These are phyloP conservation scores for Erethizon dorsatum DNA, from an alignment of 2,797 vertebrate species.

Conservation along the genomic window DNA sequence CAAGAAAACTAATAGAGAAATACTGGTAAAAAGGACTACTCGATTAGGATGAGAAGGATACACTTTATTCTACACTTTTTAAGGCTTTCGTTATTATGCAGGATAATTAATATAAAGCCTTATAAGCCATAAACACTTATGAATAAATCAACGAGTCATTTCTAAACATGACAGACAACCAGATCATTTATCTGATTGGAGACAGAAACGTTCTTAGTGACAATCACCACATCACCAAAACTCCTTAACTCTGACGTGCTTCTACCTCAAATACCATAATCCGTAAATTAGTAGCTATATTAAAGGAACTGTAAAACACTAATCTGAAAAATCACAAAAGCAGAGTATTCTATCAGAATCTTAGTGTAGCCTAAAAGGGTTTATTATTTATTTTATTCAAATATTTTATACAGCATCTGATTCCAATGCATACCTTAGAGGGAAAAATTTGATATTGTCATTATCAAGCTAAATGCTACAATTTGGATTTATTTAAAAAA, in stretches of 20 bases:
- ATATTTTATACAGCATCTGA: constrained; percentile 65
- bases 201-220: background rate
- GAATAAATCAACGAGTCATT: constrained; percentile 13
- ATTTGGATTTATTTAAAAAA: constrained; percentile 48
- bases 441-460: constrained; percentile 59
- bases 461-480: constrained; percentile 62
- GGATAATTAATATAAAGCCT: background rate
- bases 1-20: background rate
- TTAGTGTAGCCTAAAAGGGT: constrained; percentile 52
- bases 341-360: constrained; percentile 66
- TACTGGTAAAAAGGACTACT: constrained; percentile 14
- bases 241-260: constrained; percentile 10
- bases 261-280: constrained; percentile 48
- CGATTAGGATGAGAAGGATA: background rate
- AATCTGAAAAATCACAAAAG: constrained; percentile 60
- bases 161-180: background rate
- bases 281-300: constrained; percentile 5
- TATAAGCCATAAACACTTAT: background rate
- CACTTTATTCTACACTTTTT: background rate
- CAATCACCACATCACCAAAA: constrained; percentile 13
- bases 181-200: background rate
- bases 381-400: constrained; percentile 78
- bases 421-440: constrained; percentile 45
- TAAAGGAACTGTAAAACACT: background rate
- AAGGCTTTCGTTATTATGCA: background rate